Evolutionary conservation across 23 tunicate species (phyloP).

Genomic region (Oikopleura dioica): DNA sequence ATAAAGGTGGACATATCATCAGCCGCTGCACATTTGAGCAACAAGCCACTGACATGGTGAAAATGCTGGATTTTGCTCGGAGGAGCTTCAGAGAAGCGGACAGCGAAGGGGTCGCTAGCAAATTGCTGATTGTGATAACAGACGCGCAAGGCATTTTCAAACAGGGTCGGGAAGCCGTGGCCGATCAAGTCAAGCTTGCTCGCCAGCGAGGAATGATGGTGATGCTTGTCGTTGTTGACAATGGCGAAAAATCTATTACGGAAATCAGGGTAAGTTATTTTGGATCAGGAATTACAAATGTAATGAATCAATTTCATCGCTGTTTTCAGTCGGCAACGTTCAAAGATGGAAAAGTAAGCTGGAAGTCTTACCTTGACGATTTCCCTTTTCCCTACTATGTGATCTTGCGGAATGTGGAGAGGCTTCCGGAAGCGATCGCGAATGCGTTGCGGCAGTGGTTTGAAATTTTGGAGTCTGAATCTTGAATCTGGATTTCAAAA

Average conservation of each 20-base stretch:
- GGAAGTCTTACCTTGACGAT: constrained; percentile 49
- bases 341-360: neutral
- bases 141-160: constrained; percentile 57
- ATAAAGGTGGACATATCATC: constrained; percentile 44
- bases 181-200: constrained; percentile 30
- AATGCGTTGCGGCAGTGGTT: constrained; percentile 91
- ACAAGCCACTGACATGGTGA: constrained; percentile 48
- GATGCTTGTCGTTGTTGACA: constrained; percentile 60
- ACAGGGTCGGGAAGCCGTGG: constrained; percentile 48
- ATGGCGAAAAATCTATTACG: constrained; percentile 51
- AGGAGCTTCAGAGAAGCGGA: neutral
- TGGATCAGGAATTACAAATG: neutral
- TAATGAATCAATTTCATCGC: neutral
- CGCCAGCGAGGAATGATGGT: constrained; percentile 30
- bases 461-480: constrained; percentile 15
- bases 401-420: constrained; percentile 45
- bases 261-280: constrained; percentile 64
- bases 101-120: neutral
- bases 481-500: too few species aligned
- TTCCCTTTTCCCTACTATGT: constrained; percentile 90
- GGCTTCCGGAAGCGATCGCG: constrained; percentile 55
- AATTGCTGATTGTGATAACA: neutral
- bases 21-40: constrained; percentile 42
- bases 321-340: neutral
- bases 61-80: constrained; percentile 6